A percentile compares a stretch with the other conserved stretches of the same genome.
Evolutionary conservation across 1,140 invertebrate genomes (phyloP).

Genomic region (Elymnias hypermnestra): DNA sequence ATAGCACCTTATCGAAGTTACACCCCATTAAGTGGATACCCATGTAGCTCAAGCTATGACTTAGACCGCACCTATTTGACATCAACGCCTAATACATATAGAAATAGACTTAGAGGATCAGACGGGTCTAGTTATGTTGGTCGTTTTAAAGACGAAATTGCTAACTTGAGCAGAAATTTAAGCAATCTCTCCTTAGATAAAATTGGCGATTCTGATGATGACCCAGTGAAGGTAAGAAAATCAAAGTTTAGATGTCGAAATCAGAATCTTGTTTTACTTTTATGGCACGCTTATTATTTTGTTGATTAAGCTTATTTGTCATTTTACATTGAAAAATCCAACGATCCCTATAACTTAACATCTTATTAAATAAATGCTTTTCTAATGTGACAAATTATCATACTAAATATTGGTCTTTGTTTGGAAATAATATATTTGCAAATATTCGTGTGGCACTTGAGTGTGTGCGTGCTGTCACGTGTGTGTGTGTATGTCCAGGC

Average conservation of each 20-base stretch:
- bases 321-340: too few relatives aligned
- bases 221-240: constrained; percentile 52
- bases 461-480: constrained; percentile 56
- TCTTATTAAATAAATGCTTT: too few relatives aligned
- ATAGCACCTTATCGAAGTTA: constrained; percentile 54
- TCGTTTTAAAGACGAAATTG: constrained; percentile 36
- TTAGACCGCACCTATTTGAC: constrained; percentile 60
- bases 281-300: too few relatives aligned
- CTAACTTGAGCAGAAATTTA: constrained; percentile 40
- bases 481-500: constrained; percentile 61
- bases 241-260: background rate
- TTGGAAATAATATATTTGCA: constrained; percentile 11
- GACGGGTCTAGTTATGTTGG: constrained; percentile 30
- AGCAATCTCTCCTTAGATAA: constrained; percentile 61
- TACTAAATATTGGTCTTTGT: too few relatives aligned
- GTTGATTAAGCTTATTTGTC: too few relatives aligned
- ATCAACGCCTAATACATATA: constrained; percentile 49
- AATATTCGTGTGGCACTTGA: constrained; percentile 34
- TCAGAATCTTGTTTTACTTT: too few relatives aligned
- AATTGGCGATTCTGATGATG: constrained; percentile 59
- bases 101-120: constrained; percentile 49
- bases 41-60: constrained; percentile 59
- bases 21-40: constrained; percentile 61
- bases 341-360: too few relatives aligned
- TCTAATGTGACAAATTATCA: too few relatives aligned